Evolutionary conservation across 2,888 invertebrate species (phyloP), one percentile per base, ranked within the genome.

Genomic region (Synergus gifuensis): DNA sequence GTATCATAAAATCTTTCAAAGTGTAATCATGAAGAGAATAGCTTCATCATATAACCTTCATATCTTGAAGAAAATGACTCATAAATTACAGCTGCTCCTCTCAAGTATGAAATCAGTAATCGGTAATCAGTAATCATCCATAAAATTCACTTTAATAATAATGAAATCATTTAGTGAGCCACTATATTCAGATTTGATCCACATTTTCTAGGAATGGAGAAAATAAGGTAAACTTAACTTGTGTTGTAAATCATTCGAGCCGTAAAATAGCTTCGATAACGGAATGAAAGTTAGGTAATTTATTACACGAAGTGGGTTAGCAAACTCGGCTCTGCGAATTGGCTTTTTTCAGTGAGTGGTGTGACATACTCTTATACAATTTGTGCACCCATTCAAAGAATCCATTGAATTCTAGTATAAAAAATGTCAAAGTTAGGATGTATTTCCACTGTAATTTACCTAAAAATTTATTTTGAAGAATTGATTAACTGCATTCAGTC

Each of bases 221-320:
- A 73, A 73, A 36, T 73, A 36, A 54, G n/a, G 73, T 36, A 46
- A 73, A 73, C 36, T 54, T 36, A 73, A 36, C 73, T 54, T 40
- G 28, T 12, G 11, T 46, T 73, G 54, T 73, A 73, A 73, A 73
- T 73, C 36, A 73, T 73, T 54, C n/a, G 8, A 54, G 40, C 49
- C 36, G 73, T 73, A 54, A 73, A 73, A 36, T 73, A 73, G 49
- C 73, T 11, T 54, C 36, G 73, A 73, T 73, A 73, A 73, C 28
- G 12, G 54, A 46, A n/a, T 54, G 36, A 36, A n/a, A 73, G 49
- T 73, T 73, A 73, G 36, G 28, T 73, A 73, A 73, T 73, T 73
- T 54, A 73, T 73, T 54, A 40, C 73, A 54, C 69, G 54, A 73
- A 73, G 36, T 73, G 49, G 64, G 64, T 66, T 66, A 66, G 42